Evolutionary conservation across 2,113 vertebrate genomes (phyloP).

Genomic region (Xerus inauris): DNA sequence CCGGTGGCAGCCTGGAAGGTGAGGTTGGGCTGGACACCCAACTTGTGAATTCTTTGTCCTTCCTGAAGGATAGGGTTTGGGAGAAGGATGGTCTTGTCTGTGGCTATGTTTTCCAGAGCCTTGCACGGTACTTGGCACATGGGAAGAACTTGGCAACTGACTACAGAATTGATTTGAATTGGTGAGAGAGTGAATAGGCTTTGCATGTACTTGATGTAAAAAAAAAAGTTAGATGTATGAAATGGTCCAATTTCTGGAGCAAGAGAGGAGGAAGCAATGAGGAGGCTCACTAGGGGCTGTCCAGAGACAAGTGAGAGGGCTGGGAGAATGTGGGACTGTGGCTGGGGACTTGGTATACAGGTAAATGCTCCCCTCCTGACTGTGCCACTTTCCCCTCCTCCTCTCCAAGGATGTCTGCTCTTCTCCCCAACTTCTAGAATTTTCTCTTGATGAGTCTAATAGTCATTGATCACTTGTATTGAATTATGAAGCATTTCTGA

Average conservation of each 20-base stretch:
- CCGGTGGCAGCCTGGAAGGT: neutral
- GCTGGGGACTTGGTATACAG: rapidly evolving
- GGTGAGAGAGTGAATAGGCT: neutral
- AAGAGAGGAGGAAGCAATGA: neutral
- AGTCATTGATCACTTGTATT: neutral
- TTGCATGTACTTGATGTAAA: neutral
- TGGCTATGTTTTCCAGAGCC: neutral
- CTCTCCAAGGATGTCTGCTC: rapidly evolving
- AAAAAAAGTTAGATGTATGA: neutral
- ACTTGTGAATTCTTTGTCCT: neutral
- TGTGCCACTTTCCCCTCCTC: too few relatives aligned
- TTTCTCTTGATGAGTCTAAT: rapidly evolving
- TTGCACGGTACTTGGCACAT: neutral
- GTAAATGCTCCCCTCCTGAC: rapidly evolving
- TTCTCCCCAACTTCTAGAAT: neutral
- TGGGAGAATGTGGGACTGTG: rapidly evolving
- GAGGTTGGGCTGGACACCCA: rapidly evolving
- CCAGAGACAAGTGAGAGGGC: neutral
- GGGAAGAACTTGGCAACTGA: neutral
- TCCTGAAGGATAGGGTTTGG: neutral
- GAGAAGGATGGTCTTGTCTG: neutral
- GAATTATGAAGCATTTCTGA: neutral
- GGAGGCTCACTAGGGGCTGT: neutral
- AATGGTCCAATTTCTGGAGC: neutral
- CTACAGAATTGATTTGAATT: neutral